Percentiles rank a stretch among this genome's conserved stretches.
These are phyloP conservation scores for Dendropsophus ebraccatus DNA, from an alignment of 2,113 vertebrate species.

Conservation along the genomic window DNA sequence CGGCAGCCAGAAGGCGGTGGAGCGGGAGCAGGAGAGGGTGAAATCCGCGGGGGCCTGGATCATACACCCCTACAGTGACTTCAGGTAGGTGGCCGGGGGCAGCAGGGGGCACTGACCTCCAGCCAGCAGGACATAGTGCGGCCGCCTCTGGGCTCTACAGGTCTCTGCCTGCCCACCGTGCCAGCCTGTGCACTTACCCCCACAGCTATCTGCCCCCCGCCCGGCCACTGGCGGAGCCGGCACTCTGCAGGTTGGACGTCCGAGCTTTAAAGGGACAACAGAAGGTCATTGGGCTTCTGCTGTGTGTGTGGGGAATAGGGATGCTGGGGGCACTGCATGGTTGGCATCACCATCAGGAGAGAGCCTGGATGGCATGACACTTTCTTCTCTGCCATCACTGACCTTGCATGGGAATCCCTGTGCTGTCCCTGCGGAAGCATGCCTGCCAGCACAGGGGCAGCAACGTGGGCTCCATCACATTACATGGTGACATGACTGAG, in stretches of 20 bases:
- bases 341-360: neutral
- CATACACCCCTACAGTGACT: slow-evolving; percentile 96
- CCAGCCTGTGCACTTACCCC: no score
- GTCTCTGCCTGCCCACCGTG: no score
- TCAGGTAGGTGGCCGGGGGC: slow-evolving; percentile 76
- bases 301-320: neutral
- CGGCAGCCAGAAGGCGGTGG: slow-evolving; percentile 96
- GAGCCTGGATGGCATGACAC: neutral
- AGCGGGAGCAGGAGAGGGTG: slow-evolving; percentile 91
- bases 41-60: slow-evolving; percentile 97
- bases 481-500: neutral
- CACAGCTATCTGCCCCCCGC: no score
- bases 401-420: neutral
- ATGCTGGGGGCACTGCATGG: no score
- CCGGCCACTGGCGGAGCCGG: no score
- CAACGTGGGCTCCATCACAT: neutral
- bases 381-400: neutral
- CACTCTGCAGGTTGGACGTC: no score
- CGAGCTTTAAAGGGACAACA: slow-evolving; percentile 8
- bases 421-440: neutral
- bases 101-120: no score
- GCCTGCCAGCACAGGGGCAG: neutral
- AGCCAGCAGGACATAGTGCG: no score
- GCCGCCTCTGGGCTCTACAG: no score
- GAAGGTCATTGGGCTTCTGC: slow-evolving; percentile 28